These are phyloP conservation scores for Cichlasoma orientale DNA, from an alignment of 2,797 vertebrate genomes.

Conservation along the genomic window DNA sequence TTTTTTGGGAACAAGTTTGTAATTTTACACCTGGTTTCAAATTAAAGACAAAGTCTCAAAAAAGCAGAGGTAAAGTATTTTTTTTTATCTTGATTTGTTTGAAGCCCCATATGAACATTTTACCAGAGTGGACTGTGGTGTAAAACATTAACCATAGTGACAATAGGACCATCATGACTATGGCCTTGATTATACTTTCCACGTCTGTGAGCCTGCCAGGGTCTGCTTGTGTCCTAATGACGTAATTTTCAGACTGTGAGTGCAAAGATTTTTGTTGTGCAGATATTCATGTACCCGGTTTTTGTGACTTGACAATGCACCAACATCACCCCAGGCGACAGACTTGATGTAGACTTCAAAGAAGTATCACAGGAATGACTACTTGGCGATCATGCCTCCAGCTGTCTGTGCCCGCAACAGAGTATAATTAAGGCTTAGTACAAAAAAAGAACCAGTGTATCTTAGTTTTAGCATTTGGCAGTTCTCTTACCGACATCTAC, in stretches of 20 bases:
- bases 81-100: too few species aligned
- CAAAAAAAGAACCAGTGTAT: not conserved
- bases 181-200: too few species aligned
- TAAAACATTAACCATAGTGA: too few species aligned
- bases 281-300: not conserved
- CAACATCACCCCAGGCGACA: not conserved
- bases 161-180: too few species aligned
- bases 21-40: too few species aligned
- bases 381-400: not conserved
- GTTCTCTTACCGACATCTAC: not conserved
- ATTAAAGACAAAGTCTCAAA: too few species aligned
- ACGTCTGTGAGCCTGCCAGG: too few species aligned
- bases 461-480: not conserved
- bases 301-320: not conserved
- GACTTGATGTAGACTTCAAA: not conserved
- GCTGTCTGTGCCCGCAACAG: not conserved
- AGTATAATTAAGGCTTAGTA: not conserved
- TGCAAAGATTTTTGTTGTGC: not conserved
- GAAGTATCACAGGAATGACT: not conserved
- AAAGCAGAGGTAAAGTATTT: too few species aligned
- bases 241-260: not conserved
- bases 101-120: too few species aligned
- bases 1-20: too few species aligned
- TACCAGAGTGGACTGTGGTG: too few species aligned
- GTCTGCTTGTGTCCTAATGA: not conserved